These are phyloP conservation scores for Tetraodon nigroviridis DNA, from an alignment of 2,113 vertebrate genomes.

Conservation along the genomic window DNA sequence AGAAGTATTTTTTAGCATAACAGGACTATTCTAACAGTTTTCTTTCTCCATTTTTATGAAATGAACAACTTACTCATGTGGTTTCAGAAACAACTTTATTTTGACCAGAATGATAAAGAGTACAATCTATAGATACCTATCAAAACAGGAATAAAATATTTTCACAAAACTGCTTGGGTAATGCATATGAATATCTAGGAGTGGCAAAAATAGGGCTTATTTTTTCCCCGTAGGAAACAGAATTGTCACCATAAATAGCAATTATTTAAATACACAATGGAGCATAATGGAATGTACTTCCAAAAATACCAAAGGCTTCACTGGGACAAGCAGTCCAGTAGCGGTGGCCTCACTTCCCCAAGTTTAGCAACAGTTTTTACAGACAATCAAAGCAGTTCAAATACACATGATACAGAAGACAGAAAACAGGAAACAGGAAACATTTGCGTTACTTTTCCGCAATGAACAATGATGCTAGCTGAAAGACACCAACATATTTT, in stretches of 20 bases:
- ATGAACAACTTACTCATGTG: neutral
- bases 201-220: conserved; percentile 5
- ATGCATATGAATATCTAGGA: neutral
- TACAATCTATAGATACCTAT: conserved; percentile 11
- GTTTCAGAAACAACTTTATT: conserved; percentile 54
- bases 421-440: conserved; percentile 11
- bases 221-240: neutral
- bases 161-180: neutral
- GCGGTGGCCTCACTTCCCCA: too few species aligned
- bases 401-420: conserved; percentile 1
- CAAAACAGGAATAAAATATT: conserved; percentile 22
- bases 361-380: too few species aligned
- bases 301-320: too few species aligned
- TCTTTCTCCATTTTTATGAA: too few species aligned
- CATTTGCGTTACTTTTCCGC: conserved; percentile 19
- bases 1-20: too few species aligned
- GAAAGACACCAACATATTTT: neutral
- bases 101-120: conserved; percentile 16
- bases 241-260: conserved; percentile 15
- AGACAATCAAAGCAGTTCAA: too few species aligned
- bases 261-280: conserved; percentile 24
- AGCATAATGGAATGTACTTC: conserved; percentile 1
- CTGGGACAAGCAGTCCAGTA: too few species aligned
- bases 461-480: conserved; percentile 9
- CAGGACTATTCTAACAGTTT: too few species aligned